Base-by-base conservation (phyloP, 2,113 vertebrate genomes). In the Phyllostomus discolor region DNA sequence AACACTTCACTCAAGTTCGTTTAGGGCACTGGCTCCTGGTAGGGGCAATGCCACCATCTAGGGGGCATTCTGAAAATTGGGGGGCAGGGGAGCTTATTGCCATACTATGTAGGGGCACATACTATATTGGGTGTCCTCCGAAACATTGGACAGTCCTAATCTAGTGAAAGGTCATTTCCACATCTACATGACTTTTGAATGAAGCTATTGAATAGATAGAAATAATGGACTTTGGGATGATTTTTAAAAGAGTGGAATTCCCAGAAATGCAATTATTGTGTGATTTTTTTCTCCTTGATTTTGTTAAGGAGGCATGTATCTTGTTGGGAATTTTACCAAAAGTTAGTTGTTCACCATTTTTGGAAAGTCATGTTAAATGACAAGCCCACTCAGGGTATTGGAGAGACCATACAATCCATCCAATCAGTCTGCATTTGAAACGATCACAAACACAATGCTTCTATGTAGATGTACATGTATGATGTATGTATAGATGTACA, bases 341-440 rank as follows among this genome's bases (percentile, higher is more conserved):
- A 91, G 35, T 91, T 88, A 78, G 22, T 35, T 84, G 15, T 15
- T 89, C 50, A 28, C 8, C 43, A 81, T 70, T 92, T 59, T 89
- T 67, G 38, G 70, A 88, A 85, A 70, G 54, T 66, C 57, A 19
- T 3, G 11, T 69, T 38, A 31, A 88, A 54, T 70, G 72, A 48
- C 31, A 84, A 6, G 33, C 43, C 43, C 10, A 5, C 43, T 31
- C 7, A 1, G 38, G 2, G 5, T 64, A 46, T 2, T 19, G 4
- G 33, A 52, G 43, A 5, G 3, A 5, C 19, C 16, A 1, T 28
- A 79, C 2, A 15, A 64, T 7, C 22, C 33, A 7, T 7, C 73
- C 76, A 17, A 11, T 15, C 7, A 22, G 33, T 57, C 19, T 70
- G n/a, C 19, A 11, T 17, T 48, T 66, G 19, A 19, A 35, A 14